A percentile compares a stretch with the other conserved stretches of the same genome.
These are phyloP conservation scores for Drosophila virilis DNA, from an alignment of 1,140 invertebrate genomes.

Conservation along the genomic window DNA sequence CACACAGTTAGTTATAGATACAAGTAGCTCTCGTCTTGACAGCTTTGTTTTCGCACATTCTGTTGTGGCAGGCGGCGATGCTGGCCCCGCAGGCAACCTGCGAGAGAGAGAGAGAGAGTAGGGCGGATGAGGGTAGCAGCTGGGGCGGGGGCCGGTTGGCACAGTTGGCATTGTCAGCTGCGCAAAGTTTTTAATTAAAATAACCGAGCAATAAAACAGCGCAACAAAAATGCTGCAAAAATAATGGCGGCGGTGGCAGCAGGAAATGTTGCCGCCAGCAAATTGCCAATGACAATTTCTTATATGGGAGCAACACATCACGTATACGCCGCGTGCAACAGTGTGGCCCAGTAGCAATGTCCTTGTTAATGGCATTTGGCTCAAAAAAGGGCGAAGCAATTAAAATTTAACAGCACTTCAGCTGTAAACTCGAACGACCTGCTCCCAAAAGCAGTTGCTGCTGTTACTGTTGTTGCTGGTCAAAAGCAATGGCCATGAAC, in stretches of 20 bases:
- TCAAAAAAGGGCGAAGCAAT: constrained; percentile 51
- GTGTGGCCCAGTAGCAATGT: background rate
- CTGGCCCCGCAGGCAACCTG: background rate
- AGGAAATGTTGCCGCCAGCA: constrained; percentile 20
- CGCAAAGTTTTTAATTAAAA: constrained; percentile 81
- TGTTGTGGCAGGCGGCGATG: constrained; percentile 11
- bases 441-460: background rate
- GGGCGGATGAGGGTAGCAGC: background rate
- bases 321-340: constrained; percentile 47
- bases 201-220: constrained; percentile 79
- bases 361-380: constrained; percentile 38
- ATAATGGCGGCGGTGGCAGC: constrained; percentile 10
- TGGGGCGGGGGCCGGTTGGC: background rate
- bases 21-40: constrained; percentile 70
- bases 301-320: constrained; percentile 39
- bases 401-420: constrained; percentile 66
- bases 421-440: constrained; percentile 8
- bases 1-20: constrained; percentile 22
- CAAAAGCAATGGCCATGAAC: constrained; percentile 63
- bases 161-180: constrained; percentile 72
- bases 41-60: constrained; percentile 65
- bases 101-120: background rate
- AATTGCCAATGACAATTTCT: constrained; percentile 67
- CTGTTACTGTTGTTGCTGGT: constrained; percentile 29
- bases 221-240: constrained; percentile 51